Evolutionary conservation across 2,797 vertebrate species (phyloP), one percentile per base, ranked within the genome.

Genomic region (Clarias pachynema): DNA sequence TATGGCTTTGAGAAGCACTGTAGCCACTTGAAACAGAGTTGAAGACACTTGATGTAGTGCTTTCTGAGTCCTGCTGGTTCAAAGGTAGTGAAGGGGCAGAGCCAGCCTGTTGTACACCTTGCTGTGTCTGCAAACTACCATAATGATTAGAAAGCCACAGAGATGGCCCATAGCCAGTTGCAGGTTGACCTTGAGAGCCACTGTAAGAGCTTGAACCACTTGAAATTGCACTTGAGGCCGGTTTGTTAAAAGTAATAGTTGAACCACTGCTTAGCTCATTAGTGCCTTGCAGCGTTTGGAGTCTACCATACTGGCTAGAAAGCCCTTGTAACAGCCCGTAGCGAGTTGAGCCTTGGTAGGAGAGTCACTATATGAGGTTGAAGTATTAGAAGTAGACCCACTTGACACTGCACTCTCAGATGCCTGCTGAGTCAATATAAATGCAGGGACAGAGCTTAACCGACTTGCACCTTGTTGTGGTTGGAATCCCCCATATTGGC

Each of bases 371-470:
- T 6, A 10, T 4, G 18, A 77, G 53, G 16, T 18, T 77, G 53
- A 57, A 20, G 15, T 31, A 10, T 16, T 31, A 15, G 5, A 29
- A 31, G 73, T 10, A 22, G 53, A 31, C 2, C 29, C 53, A 22
- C 0, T 34, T 0, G 18, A 12, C 3, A 9, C 0, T 8, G n/a
- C 14, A 53, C 15, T 53, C 0, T 3, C 7, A 2, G 29, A 14
- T 8, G 6, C 15, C 0, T 2, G 74, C 20, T 77, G 53, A 4
- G 1, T 34, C 29, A 22, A 8, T 5, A 20, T 59, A 31, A 22
- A 31, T 12, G 7, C 26, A 22, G 73, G 26, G 2, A 1, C n/a
- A 18, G n/a, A 22, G 2, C 53, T 6, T 1, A 31, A 9, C 9
- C 31, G 26, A 18, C 31, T 31, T 57, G 10, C 0, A 2, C 26